Percentiles rank a stretch among this genome's conserved stretches.
Conservation (phyloP, 2,797 vertebrate species). For the Crenuchus spilurus region DNA sequence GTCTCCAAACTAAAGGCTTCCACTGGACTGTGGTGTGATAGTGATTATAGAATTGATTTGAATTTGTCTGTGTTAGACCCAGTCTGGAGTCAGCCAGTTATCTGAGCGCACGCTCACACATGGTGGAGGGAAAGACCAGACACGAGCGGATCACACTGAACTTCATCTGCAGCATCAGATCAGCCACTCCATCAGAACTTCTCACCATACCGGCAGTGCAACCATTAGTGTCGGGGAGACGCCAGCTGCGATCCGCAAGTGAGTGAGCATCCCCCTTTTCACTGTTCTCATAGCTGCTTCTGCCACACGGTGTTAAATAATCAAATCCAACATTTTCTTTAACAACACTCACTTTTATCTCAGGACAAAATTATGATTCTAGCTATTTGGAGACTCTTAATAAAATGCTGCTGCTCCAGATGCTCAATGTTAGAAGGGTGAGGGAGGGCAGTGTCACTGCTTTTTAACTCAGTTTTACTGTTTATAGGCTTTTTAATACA, state of each 20-base stretch:
- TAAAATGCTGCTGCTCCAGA: no score
- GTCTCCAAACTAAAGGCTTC: no score
- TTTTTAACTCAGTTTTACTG: no score
- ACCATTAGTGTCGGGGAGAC: conserved; percentile 88
- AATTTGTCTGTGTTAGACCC: conserved; percentile 60
- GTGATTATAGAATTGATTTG: background rate
- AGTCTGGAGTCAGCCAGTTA: conserved; percentile 46
- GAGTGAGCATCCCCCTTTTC: conserved; percentile 27
- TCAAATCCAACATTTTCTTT: no score
- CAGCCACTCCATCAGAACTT: conserved; percentile 74
- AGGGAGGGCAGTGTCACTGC: no score
- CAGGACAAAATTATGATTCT: no score
- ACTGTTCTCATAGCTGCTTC: background rate
- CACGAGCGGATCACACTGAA: conserved; percentile 37
- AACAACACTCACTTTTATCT: no score
- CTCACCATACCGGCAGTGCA: conserved; percentile 68
- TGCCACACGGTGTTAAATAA: no score
- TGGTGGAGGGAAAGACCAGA: background rate
- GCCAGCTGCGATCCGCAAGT: conserved; percentile 86
- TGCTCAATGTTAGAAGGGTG: no score
- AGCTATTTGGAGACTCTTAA: no score
- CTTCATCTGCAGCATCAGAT: conserved; percentile 73
- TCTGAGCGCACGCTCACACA: background rate
- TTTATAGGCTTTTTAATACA: no score
- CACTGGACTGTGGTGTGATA: background rate